A percentile compares a stretch with the other conserved stretches of the same genome.
Evolutionary conservation across 2,888 invertebrate species (phyloP).

Genomic region (Carterocephalus palaemon): DNA sequence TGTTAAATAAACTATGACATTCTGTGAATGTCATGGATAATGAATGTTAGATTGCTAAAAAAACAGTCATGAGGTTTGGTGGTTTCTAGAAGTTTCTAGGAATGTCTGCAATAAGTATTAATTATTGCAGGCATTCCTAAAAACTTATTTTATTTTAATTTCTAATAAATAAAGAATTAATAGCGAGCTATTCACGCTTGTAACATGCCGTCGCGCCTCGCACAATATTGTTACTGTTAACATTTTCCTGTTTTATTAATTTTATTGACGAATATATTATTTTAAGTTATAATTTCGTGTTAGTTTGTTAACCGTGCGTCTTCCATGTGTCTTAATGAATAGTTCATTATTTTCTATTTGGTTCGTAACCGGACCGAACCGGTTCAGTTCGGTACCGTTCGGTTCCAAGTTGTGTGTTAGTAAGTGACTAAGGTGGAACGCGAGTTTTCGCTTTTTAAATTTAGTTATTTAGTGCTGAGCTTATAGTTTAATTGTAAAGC

Average conservation of each 20-base stretch:
- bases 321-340: constrained; percentile 49
- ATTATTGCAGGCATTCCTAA: no score
- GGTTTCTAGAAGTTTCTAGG: no score
- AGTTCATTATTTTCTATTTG: constrained; percentile 40
- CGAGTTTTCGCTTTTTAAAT: constrained; percentile 58
- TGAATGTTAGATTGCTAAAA: no score
- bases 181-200: constrained; percentile 2
- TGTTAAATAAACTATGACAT: no score
- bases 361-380: constrained; percentile 44
- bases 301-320: constrained; percentile 47
- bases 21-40: no score
- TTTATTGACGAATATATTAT: constrained; percentile 10
- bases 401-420: constrained; percentile 33
- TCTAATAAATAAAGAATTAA: no score
- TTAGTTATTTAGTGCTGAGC: constrained; percentile 56
- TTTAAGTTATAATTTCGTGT: constrained; percentile 26
- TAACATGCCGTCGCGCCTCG: constrained; percentile 1
- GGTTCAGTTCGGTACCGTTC: constrained; percentile 43
- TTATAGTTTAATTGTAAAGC: constrained; percentile 62
- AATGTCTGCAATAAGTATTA: no score
- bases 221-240: constrained; percentile 2
- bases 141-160: no score
- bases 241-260: constrained; percentile 4
- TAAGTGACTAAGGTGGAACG: constrained; percentile 56
- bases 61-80: no score